Evolutionary conservation across 2,888 invertebrate species (phyloP), one percentile per base, ranked within the genome.

Genomic region (Diplolepis rosae): DNA sequence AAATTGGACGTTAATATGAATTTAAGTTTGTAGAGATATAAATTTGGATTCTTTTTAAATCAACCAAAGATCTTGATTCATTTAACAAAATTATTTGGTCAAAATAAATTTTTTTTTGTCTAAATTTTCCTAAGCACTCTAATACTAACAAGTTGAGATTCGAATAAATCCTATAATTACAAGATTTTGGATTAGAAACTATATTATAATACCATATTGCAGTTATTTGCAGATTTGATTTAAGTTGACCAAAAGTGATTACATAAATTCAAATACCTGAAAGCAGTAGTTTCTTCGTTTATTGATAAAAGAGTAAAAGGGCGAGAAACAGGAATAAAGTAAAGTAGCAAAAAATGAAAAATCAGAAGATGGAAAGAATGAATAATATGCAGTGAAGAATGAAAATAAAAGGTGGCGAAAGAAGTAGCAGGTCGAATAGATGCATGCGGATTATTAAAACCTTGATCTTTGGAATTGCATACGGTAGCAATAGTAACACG

Each of bases 381-480:
- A 39, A 24, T 39, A 61, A 24, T 61, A 61, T 61, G 39, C 39
- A 61, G 35, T 24, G 39, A 13, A n/a, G 35, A 61, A 35, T 32
- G 24, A 61, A 61, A 39, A 6, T 2, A 22, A 5, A 54, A 56
- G 13, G 27, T 4, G 27, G 18, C 24, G n/a, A 42, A 52, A 28
- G 24, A 69, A 42, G 39, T 54, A 15, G 30, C 28, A 54, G 30
- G 28, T 54, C 30, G 54, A 54, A 54, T 54, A 54, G 54, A 52
- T 54, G 30, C 54, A 4, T 1, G 52, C 15, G 28, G 28, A 52
- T 72, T 79, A 79, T 79, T 80, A 79, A 80, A 72, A 66, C 66
- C 70, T 66, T 70, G 70, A 72, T 50, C 27, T 50, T 22, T 6
- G n/a, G 28, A 52, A 52, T 28, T 61, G 39, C 39, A 39, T 24